Evolutionary conservation across 2,113 vertebrate species (phyloP), one percentile per base, ranked within the genome.

Genomic region (Colaptes auratus): DNA sequence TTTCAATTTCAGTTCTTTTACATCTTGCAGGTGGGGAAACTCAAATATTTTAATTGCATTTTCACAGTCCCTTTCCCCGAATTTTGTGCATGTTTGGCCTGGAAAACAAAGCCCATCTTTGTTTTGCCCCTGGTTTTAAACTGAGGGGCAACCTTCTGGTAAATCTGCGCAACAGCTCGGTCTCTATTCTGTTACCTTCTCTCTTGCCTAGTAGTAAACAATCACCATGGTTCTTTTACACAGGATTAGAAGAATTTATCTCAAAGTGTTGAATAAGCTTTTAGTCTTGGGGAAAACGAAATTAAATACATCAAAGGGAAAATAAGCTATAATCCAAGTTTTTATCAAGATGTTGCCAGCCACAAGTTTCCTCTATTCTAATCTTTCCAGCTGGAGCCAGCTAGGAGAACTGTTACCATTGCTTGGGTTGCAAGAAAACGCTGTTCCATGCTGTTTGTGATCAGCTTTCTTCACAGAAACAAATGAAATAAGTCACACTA

Each of bases 251-350:
- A 33, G 2, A 53, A 11, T 14, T 53, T 72, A 60, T 64, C 23
- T 60, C 11, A 13, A 30, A 59, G 17, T 77, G 5, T 2, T n/a
- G 13, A 79, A 46, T 0, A 0, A 17, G 3, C 0, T 67, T 79
- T 36, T 5, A 35, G 18, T 12, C 15, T 31, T 18, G 8, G 2
- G 2, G 4, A 7, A n/a, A 7, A 31, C 73, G 39, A 13, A 59
- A 58, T 31, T 9, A 1, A 9, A 12, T 5, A 53, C 12, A 53
- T 23, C 25, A 28, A 53, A 53, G 15, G 12, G 12, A 25, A 28
- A 10, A 52, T 33, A 13, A 18, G 2, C 16, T 58, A 12, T 18
- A 63, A 67, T 39, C 10, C 17, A 79, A 28, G 3, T 67, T 89
- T 48, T 58, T 46, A 11, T 42, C 14, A 35, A 48, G 39, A 15